A percentile compares a stretch with the other conserved stretches of the same genome.
Evolutionary conservation across 2,888 invertebrate species (phyloP).

Genomic region (Andrena trimmerana): DNA sequence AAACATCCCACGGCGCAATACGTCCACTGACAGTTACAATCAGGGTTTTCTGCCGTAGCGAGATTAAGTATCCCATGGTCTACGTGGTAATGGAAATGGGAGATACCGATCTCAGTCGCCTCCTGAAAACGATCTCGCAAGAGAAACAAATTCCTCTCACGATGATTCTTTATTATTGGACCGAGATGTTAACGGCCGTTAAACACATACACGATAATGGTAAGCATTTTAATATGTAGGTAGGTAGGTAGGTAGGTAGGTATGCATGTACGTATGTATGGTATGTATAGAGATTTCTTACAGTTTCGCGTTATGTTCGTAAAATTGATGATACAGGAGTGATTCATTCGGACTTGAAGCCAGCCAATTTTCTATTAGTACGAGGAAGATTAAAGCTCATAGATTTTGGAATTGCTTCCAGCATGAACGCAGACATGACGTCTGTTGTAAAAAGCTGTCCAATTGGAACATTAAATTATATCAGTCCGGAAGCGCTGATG

Average conservation of each 20-base stretch:
- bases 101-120: slow-evolving; percentile 93
- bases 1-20: not conserved
- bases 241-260: too few relatives aligned
- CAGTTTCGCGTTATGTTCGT: slow-evolving; percentile 1
- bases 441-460: slow-evolving; percentile 93
- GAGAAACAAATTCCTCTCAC: slow-evolving; percentile 88
- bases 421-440: slow-evolving; percentile 94
- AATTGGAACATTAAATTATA: slow-evolving; percentile 97
- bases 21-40: slow-evolving; percentile 37
- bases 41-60: slow-evolving; percentile 87
- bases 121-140: slow-evolving; percentile 87
- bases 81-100: slow-evolving; percentile 97
- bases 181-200: slow-evolving; percentile 96
- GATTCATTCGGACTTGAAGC: slow-evolving; percentile 98
- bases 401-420: slow-evolving; percentile 98
- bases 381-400: slow-evolving; percentile 95
- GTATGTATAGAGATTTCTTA: slow-evolving; percentile 12
- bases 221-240: slow-evolving; percentile 78
- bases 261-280: too few relatives aligned
- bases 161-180: slow-evolving; percentile 95
- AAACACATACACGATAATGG: slow-evolving; percentile 95
- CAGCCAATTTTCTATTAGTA: slow-evolving; percentile 97
- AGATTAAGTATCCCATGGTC: slow-evolving; percentile 87
- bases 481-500: slow-evolving; percentile 96
- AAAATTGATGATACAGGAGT: slow-evolving; percentile 88